Percentiles rank a stretch among this genome's conserved stretches.
Evolutionary conservation across 1,140 invertebrate genomes (phyloP).

Genomic region (Magallana gigas): DNA sequence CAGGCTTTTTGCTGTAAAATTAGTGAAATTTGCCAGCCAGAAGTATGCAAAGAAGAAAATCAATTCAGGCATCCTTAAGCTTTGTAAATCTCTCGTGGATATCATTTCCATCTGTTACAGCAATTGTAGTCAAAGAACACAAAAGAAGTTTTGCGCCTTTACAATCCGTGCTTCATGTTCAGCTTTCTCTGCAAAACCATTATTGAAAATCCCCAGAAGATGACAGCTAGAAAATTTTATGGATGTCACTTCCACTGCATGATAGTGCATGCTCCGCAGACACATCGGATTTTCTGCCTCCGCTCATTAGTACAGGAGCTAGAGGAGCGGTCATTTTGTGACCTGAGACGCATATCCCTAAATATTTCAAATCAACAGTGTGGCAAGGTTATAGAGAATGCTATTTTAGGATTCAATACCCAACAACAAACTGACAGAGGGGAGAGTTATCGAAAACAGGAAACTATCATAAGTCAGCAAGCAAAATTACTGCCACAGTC

Average conservation of each 20-base stretch:
- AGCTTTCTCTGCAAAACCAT: not conserved
- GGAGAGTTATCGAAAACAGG: not conserved
- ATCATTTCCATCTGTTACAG: not conserved
- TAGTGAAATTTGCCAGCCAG: no score
- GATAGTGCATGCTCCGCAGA: not conserved
- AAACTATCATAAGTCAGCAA: not conserved
- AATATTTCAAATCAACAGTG: not conserved
- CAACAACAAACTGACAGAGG: not conserved
- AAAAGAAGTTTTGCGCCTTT: not conserved
- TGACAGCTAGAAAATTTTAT: not conserved
- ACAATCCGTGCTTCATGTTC: constrained; percentile 26
- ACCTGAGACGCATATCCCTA: not conserved
- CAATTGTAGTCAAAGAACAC: no score
- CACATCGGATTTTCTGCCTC: not conserved
- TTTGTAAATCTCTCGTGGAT: not conserved
- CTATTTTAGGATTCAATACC: not conserved
- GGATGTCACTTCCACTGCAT: constrained; percentile 21
- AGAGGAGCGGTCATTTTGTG: constrained; percentile 32
- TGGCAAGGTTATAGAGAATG: not conserved
- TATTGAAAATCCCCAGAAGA: constrained; percentile 8
- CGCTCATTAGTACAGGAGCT: not conserved
- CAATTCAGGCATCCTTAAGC: not conserved
- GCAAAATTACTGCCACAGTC: no score
- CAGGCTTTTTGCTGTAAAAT: no score
- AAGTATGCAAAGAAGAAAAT: not conserved